A percentile compares a stretch with the other conserved stretches of the same genome.
These are phyloP conservation scores for Euthynnus affinis DNA, from an alignment of 2,797 vertebrate genomes.

Conservation along the genomic window DNA sequence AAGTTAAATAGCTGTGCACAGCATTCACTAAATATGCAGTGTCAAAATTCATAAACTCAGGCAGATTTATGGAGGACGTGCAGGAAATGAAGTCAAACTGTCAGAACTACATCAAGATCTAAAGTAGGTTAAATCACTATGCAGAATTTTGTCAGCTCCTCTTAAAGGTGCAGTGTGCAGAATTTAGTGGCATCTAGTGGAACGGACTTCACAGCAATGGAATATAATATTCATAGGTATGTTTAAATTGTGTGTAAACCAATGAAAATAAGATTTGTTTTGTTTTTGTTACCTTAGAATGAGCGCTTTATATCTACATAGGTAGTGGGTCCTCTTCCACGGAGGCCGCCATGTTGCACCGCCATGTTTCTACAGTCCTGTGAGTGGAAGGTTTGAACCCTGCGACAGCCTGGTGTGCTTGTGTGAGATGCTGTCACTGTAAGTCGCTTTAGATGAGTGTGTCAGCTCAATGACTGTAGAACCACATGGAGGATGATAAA, in stretches of 20 bases:
- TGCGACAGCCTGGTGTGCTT: slow-evolving; percentile 46
- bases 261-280: too few relatives aligned
- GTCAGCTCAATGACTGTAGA: slow-evolving; percentile 55
- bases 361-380: background rate
- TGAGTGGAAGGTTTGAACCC: slow-evolving; percentile 51
- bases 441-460: slow-evolving; percentile 25
- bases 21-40: slow-evolving; percentile 2
- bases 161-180: slow-evolving; percentile 1
- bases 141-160: slow-evolving; percentile 37
- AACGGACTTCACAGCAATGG: too few relatives aligned
- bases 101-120: slow-evolving; percentile 43
- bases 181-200: too few relatives aligned
- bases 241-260: too few relatives aligned
- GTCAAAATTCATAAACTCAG: slow-evolving; percentile 36
- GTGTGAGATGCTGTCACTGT: slow-evolving; percentile 16
- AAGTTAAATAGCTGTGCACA: background rate
- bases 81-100: slow-evolving; percentile 47
- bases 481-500: slow-evolving; percentile 59
- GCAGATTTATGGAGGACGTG: slow-evolving; percentile 22
- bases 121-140: slow-evolving; percentile 36
- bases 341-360: too few relatives aligned
- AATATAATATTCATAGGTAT: too few relatives aligned
- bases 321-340: too few relatives aligned
- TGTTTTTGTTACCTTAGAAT: too few relatives aligned
- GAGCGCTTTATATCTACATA: too few relatives aligned